phyloP scores from a whole-genome alignment of 2,797 vertebrate species.

The Phoeniculus purpureus region DNA sequence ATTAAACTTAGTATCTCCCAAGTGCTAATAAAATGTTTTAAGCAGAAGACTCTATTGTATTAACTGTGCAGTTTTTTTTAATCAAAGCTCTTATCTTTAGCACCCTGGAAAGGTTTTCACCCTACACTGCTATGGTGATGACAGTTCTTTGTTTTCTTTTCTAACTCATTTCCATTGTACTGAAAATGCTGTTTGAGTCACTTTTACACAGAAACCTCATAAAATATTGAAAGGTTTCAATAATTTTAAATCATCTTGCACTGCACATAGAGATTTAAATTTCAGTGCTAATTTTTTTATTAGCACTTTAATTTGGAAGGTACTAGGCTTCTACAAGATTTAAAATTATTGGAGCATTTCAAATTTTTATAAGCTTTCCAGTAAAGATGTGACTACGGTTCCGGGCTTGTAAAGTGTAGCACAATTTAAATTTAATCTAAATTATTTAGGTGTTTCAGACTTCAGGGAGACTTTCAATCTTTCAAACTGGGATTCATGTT shows the following conservation, averaged over 20 bases:
- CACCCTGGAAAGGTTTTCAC: background rate
- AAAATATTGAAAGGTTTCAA: slow-evolving; percentile 78
- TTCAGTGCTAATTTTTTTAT: slow-evolving; percentile 78
- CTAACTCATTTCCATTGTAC: slow-evolving; percentile 56
- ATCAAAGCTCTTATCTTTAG: background rate
- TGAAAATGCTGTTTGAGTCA: slow-evolving; percentile 66
- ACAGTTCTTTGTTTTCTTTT: slow-evolving; percentile 46
- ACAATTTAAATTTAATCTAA: slow-evolving; percentile 80
- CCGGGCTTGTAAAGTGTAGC: slow-evolving; percentile 72
- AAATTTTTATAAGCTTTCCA: slow-evolving; percentile 81
- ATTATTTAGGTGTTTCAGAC: slow-evolving; percentile 77
- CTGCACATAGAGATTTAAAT: slow-evolving; percentile 75
- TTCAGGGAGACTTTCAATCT: slow-evolving; percentile 73
- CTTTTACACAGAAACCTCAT: slow-evolving; percentile 68
- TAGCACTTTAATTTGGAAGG: slow-evolving; percentile 78
- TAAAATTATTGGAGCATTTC: slow-evolving; percentile 81
- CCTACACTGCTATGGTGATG: background rate
- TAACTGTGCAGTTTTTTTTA: background rate
- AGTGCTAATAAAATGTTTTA: background rate
- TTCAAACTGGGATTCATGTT: slow-evolving; percentile 60
- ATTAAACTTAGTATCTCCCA: background rate
- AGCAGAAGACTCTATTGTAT: background rate
- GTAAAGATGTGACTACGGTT: slow-evolving; percentile 73
- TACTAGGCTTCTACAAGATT: slow-evolving; percentile 76
- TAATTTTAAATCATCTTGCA: slow-evolving; percentile 76